These are phyloP conservation scores for Holacanthus passer DNA, from an alignment of 2,113 vertebrate genomes.

Conservation along the genomic window DNA sequence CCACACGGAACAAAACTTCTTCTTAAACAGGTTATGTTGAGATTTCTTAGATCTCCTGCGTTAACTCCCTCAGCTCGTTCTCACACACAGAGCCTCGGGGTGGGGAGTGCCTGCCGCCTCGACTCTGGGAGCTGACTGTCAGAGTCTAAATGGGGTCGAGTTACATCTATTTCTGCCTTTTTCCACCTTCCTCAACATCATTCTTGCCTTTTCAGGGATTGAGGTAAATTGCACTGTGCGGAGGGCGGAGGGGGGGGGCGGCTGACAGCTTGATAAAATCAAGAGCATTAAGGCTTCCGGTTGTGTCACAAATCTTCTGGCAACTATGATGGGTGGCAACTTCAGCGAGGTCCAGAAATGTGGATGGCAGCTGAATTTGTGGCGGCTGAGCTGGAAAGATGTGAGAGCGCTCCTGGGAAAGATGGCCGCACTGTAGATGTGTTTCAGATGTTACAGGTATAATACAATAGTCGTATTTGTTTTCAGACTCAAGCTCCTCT, in stretches of 20 bases:
- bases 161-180: conserved; percentile 29
- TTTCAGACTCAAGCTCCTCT: background rate
- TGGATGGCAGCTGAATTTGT: background rate
- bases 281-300: background rate
- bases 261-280: conserved; percentile 22
- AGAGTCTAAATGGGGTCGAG: conserved; percentile 37
- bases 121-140: conserved; percentile 28
- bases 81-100: background rate
- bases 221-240: background rate
- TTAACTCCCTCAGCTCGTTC: background rate
- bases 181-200: conserved; percentile 19
- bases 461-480: background rate
- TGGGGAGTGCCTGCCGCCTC: background rate
- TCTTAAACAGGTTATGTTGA: background rate
- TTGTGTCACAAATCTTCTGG: conserved; percentile 10
- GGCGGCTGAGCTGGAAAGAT: background rate
- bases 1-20: background rate
- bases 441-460: background rate
- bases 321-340: background rate
- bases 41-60: conserved; percentile 2
- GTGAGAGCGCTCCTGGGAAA: background rate
- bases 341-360: background rate
- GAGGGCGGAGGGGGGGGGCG: conserved; percentile 11
- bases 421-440: background rate
- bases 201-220: conserved; percentile 9